Evolutionary conservation across 1,140 invertebrate genomes (phyloP), one percentile per base, ranked within the genome.

Genomic region (Drosophila burlai): DNA sequence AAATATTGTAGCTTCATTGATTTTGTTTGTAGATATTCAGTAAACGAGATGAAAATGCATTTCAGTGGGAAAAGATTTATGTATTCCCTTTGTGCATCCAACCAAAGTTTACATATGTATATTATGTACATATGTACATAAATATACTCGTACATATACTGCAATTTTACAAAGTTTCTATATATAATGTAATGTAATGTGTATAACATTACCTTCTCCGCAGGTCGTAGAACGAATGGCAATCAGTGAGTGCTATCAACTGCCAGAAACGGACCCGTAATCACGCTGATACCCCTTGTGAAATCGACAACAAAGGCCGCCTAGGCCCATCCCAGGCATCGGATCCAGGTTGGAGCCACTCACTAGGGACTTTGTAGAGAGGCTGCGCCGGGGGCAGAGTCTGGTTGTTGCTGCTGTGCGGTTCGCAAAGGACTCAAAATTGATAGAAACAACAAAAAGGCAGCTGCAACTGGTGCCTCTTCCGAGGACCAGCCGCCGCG

Each of bases 401-500:
- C 79, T 82, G 64, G 78, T 90, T 90, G 86, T 91, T 91, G 80
- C 76, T 91, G 80, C 80, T 71, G 80, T 82, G 89, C 50, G 87
- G 91, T 92, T 90, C 65, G 60, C 43, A 80, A 91, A 90, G 77
- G 85, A 92, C 92, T 93, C 92, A 93, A 93, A 93, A 93, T 93
- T 93, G 92, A 93, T 93, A 93, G 89, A 91, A 92, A 92, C 79
- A 93, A 93, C 92, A 93, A 89, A 71, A 92, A 92, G 77, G 81
- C 85, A 85, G 92, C 92, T 92, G 92, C 92, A 83, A 92, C 92
- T 92, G 91, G 92, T 93, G 83, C 92, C 92, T 93, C 92, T 73
- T 80, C 92, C 74, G 92, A 92, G 92, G 92, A 93, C 92, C 92
- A 93, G 92, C 92, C 92, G 91, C 92, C 92, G 92, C 92, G 92